phyloP scores from a whole-genome alignment of 2,113 vertebrate species.

The Larimichthys crocea region DNA sequence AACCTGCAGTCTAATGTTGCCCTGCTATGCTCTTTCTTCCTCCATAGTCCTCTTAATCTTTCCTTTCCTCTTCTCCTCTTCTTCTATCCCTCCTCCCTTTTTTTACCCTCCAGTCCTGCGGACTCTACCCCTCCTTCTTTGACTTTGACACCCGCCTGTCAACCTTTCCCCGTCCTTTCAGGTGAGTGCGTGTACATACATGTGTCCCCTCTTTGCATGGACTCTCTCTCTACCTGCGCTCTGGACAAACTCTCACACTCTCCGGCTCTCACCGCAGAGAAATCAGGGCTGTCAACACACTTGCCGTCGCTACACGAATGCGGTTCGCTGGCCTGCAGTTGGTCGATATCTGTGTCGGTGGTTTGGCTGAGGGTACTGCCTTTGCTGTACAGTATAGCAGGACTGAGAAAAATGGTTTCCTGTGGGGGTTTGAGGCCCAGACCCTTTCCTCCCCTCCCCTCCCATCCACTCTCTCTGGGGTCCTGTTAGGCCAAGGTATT shows the following conservation, averaged over 20 bases:
- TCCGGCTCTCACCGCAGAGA: constrained; percentile 5
- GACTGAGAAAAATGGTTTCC: constrained; percentile 69
- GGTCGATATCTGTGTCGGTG: constrained; percentile 67
- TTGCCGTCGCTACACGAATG: constrained; percentile 44
- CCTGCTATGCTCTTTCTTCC: constrained; percentile 22
- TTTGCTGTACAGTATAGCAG: constrained; percentile 23
- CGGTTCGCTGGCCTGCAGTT: constrained; percentile 37
- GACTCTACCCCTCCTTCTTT: constrained; percentile 64
- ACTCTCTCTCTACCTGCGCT: constrained; percentile 11
- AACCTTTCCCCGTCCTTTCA: constrained; percentile 63
- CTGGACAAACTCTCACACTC: constrained; percentile 9
- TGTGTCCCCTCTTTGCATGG: constrained; percentile 23
- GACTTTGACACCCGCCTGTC: constrained; percentile 63
- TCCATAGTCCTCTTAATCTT: constrained; percentile 30
- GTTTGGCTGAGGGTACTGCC: constrained; percentile 37
- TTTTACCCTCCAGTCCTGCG: constrained; percentile 51
- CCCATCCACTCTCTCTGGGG: constrained; percentile 61
- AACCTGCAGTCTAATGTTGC: constrained; percentile 28
- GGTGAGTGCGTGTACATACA: constrained; percentile 70
- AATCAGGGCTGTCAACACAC: constrained; percentile 44
- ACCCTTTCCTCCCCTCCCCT: constrained; percentile 20
- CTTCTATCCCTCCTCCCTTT: constrained; percentile 9
- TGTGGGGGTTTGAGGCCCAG: constrained; percentile 59
- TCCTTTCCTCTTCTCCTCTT: constrained; percentile 31
- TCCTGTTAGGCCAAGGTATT: constrained; percentile 76